Base-by-base conservation (phyloP, 2,888 invertebrate genomes). In the Drosophila anomelani region DNA sequence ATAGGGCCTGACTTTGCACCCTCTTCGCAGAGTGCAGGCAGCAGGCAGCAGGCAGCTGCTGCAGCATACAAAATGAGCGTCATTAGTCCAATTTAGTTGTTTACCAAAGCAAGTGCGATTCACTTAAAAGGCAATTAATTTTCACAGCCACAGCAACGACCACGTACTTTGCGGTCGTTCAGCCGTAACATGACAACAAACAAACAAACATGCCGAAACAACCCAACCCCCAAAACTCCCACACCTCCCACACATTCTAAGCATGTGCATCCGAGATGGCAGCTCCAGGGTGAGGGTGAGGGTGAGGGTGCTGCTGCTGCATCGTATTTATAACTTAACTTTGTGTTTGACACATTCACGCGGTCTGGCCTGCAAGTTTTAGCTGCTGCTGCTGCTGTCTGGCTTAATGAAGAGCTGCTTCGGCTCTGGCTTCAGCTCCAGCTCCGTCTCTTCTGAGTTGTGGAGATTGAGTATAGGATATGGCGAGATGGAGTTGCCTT, bases 111-210 rank as follows among this genome's bases (percentile, higher is more conserved):
- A 90, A 90, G 89, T 86, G 87, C 90, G 89, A 88, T 91, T 90
- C 90, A 89, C 90, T 91, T 92, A 85, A 85, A 92, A 90, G 91
- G 90, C 91, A 92, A 92, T 92, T 92, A 92, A 92, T 91, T 83
- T 91, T 85, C 81, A 81, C 85, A 91, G 84, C 89, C 86, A 69
- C 88, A 82, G 68, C 74, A 38, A 66, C 63, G 69, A 63, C 79
- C 89, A 89, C 91, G 91, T 91, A 88, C 82, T 88, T 88, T 89
- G 90, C 81, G 91, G 90, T 90, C 86, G 91, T 87, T 90, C 84
- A 88, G 84, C 81, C 82, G 86, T 78, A 85, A 85, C 89, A 82
- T 85, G 84, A 82, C 86, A 90, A 90, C 90, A 87, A 89, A 82
- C 88, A 90, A 70, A 80, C 77, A 43, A 56, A 68, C 69, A 53